Evolutionary conservation across 2,888 invertebrate species (phyloP).

Genomic region (Rotaria socialis): DNA sequence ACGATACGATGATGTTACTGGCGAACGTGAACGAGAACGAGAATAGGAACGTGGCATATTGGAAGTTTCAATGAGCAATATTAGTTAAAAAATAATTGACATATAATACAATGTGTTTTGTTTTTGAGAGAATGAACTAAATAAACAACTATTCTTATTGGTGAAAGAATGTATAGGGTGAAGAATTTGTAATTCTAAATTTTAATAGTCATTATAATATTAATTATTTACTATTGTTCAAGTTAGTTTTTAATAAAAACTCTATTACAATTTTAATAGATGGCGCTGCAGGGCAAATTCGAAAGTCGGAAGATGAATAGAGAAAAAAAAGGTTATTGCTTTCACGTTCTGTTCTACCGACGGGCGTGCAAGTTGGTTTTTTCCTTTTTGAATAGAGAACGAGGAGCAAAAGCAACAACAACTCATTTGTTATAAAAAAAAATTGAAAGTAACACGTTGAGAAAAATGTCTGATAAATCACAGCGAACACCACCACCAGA

Average conservation of each 20-base stretch:
- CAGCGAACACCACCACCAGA: neutral
- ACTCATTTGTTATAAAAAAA: too few species aligned
- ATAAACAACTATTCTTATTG: neutral
- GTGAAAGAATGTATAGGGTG: neutral
- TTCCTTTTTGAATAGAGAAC: too few species aligned
- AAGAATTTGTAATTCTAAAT: neutral
- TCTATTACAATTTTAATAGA: neutral
- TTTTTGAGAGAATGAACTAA: slow-evolving; percentile 18
- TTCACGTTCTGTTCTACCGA: too few species aligned
- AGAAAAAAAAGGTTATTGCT: too few species aligned
- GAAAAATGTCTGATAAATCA: too few species aligned
- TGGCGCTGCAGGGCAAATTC: neutral
- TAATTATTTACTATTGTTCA: neutral
- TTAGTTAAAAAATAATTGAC: neutral
- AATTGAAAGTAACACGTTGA: too few species aligned
- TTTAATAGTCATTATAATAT: too few species aligned
- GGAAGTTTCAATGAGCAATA: too few species aligned
- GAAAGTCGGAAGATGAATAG: too few species aligned
- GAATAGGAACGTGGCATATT: neutral
- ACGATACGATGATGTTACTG: neutral
- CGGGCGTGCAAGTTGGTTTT: too few species aligned
- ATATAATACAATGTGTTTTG: neutral
- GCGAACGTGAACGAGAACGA: slow-evolving; percentile 10
- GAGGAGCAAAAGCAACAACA: too few species aligned
- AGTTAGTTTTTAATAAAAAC: too few species aligned